Base-by-base conservation (phyloP, 2,888 invertebrate genomes). In the Hirudinaria manillensis region DNA sequence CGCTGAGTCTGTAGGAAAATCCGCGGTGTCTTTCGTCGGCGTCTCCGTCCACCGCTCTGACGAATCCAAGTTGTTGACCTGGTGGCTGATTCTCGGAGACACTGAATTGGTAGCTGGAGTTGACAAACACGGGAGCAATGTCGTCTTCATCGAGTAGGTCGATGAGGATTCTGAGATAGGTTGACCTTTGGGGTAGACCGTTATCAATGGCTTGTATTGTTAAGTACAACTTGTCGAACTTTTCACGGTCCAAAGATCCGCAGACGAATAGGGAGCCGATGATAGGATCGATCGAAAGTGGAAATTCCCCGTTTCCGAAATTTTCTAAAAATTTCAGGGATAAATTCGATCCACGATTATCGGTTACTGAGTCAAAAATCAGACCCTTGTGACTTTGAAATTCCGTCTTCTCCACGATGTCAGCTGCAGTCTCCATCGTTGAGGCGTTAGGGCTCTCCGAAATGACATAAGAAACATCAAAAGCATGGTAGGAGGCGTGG, bases 241-340 rank as follows among this genome's bases (percentile, higher is more conserved):
- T 32, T 19, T 68, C 68, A n/a, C 68, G 68, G 68, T 68, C 68
- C 29, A 68, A 32, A n/a, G n/a, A n/a, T 29, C 68, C 68, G 32
- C 21, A 24, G 16, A 68, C 68, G 68, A 68, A 68, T 29, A 68
- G n/a, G 1, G 32, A 34, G n/a, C 68, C 68, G 7, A n/a, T 68
- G n/a, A n/a, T 34, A 2, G 68, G 68, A 32, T 68, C 36, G 32
- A 68, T 34, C 36, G 68, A 68, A n/a, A 68, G 32, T 32, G 68
- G 68, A 36, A 68, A 68, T 61, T 61, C 61, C 3, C 13, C 1
- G 10, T 10, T 45, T 10, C 45, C 45, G 16, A 16, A 45, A n/a
- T 61, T 61, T 19, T 61, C 61, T 1, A 61, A 29, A 29, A 61
- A 61, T 27, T 4, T 61, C 1, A 61, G 6, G 3, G 61, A 29